Evolutionary conservation across 2,113 vertebrate species (phyloP), one percentile per base, ranked within the genome.

Genomic region (Chlamydotis undulata): DNA sequence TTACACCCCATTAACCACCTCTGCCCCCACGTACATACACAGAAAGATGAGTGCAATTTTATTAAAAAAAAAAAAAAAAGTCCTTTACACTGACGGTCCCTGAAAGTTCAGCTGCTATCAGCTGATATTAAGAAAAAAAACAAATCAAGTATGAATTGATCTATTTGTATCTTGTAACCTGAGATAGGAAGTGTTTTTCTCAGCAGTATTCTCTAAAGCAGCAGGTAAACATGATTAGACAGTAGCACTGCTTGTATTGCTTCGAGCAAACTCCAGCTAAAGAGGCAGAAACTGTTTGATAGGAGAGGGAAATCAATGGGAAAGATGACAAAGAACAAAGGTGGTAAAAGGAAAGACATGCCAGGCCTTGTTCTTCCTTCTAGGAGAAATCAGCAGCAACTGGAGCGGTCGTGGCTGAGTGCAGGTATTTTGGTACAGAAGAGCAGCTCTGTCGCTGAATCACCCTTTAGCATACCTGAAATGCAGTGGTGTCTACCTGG

Each of bases 141-240:
- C 73, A 49, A 63, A 35, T 31, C 39, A 84, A 88, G 89, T 85
- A 88, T 65, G 84, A 82, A 75, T 10, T 0, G 24, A 81, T 75
- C 12, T 41, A 7, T 53, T 71, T 43, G 12, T 80, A 41, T 83
- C 87, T 91, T 94, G 31, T 53, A 82, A 59, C 56, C 86, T 61
- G 83, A 94, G 94, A 83, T 93, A 94, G 86, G 55, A 77, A 57
- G 24, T 68, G 28, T 56, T 89, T 70, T 64, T 39, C 60, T 61
- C 70, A 63, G 10, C 49, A 73, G 1, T 35, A 35, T 29, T 63
- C 63, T 77, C 50, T 26, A 23, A 61, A 76, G 61, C 33, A 67
- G 33, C 84, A 53, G 8, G 65, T 74, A 75, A 83, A 68, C 19
- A 15, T 39, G 55, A 79, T 90, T 53, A 16, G 5, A 15, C 28